Conservation (phyloP, 2,888 invertebrate genomes). For the Scelioninae gen. 1 region DNA sequence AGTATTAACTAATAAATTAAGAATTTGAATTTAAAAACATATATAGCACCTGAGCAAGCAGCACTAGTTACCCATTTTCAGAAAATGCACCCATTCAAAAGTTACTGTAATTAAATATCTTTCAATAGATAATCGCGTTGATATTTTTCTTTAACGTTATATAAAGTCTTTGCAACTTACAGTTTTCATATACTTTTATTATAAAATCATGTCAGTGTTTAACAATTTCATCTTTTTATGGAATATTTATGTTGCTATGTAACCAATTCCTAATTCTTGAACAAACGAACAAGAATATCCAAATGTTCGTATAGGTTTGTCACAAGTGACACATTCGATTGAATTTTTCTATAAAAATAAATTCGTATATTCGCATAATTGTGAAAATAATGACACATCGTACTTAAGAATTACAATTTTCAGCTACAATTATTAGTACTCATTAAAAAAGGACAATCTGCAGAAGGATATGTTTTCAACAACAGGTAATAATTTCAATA, state of each 20-base stretch:
- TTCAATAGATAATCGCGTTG: constrained; percentile 55
- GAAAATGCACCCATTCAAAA: constrained; percentile 30
- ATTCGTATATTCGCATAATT: constrained; percentile 51
- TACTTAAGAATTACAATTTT: constrained; percentile 28
- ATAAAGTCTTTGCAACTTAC: constrained; percentile 70
- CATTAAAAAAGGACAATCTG: constrained; percentile 50
- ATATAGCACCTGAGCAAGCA: too few species aligned
- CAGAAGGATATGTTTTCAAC: constrained; percentile 37
- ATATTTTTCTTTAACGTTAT: constrained; percentile 61
- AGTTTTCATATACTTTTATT: constrained; percentile 64
- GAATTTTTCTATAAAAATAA: constrained; percentile 66
- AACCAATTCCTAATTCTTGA: constrained; percentile 67
- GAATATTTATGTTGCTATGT: constrained; percentile 57
- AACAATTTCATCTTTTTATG: constrained; percentile 63
- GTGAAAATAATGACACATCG: constrained; percentile 31
- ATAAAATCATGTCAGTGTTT: constrained; percentile 70
- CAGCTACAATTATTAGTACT: constrained; percentile 5
- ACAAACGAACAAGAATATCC: constrained; percentile 56
- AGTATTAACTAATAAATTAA: too few species aligned
- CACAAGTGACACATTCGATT: constrained; percentile 57
- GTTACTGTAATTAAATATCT: constrained; percentile 45
- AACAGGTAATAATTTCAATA: too few species aligned
- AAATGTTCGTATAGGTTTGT: constrained; percentile 44
- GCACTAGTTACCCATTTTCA: background rate
- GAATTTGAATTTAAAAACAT: too few species aligned